Evolutionary conservation across 2,888 invertebrate genomes (phyloP), one percentile per base, ranked within the genome.

Genomic region (Nycteola revayana): DNA sequence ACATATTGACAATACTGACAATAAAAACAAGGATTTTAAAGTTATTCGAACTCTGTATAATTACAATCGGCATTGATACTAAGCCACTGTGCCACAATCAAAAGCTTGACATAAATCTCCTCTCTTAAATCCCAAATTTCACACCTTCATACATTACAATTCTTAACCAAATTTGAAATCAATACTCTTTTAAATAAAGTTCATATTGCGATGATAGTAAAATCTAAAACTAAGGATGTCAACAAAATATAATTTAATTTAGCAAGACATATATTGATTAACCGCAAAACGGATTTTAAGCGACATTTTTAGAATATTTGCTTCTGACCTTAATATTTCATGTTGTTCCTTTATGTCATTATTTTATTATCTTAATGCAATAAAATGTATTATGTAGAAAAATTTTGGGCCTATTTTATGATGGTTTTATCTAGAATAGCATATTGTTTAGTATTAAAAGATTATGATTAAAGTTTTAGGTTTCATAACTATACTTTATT

Each of bases 181-280:
- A 56, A 35, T 31, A 0, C 0, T 0, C 0, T 2, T 1, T 0
- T 0, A 0, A 0, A 4, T 37, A 40, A 27, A 30, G 22, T 7
- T 6, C 6, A 27, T 7, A n/a, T 1, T 1, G 4, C 2, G 1
- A 1, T 17, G 10, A 7, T 2, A 2, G 3, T 1, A 0, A 23
- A 6, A 6, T 7, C 7, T 23, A 10, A 14, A 20, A 7, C 1
- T 9, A 37, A 26, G 17, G 17, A 43, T 17, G 37, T 37, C 6
- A 10, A 23, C 4, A 42, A 44, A 49, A 14, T 14, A 68, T 78
- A 75, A 79, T 78, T 79, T 77, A 78, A 78, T 79, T 77, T 75
- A 5, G 70, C 62, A 48, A 42, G 55, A 65, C 64, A 66, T 63
- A 61, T 51, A 63, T 64, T 78, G 77, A 78, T 79, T 77, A 75